phyloP scores from a whole-genome alignment of 1,140 invertebrate genomes.

The Nylanderia fulva region DNA sequence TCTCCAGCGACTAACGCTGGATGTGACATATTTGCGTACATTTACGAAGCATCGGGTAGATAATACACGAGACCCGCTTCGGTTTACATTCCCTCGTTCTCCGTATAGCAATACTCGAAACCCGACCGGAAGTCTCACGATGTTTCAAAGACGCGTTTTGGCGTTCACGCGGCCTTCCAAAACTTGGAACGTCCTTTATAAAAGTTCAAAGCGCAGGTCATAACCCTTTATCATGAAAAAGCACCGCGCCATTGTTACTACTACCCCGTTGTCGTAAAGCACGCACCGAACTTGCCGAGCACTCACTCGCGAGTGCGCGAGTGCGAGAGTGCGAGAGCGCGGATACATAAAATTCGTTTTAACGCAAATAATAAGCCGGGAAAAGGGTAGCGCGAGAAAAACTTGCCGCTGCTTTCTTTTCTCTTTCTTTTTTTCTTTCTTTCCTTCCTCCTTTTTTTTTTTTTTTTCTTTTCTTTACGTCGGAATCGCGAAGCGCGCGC shows the following conservation, averaged over 20 bases:
- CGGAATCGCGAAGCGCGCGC: slow-evolving; percentile 16
- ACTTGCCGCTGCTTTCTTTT: background rate
- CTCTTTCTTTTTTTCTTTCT: background rate
- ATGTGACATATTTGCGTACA: slow-evolving; percentile 54
- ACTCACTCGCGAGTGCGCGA: slow-evolving; percentile 5
- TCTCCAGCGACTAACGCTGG: slow-evolving; percentile 26
- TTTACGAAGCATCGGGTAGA: slow-evolving; percentile 39
- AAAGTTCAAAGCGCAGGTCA: slow-evolving; percentile 47
- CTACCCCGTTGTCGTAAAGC: slow-evolving; percentile 28
- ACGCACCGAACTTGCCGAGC: slow-evolving; percentile 46
- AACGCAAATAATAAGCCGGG: slow-evolving; percentile 55
- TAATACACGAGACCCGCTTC: slow-evolving; percentile 32
- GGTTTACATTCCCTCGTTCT: slow-evolving; percentile 11
- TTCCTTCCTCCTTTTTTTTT: background rate
- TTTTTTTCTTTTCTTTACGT: background rate
- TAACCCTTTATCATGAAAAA: slow-evolving; percentile 55
- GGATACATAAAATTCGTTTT: slow-evolving; percentile 59
- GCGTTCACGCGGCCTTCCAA: background rate
- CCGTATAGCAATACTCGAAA: slow-evolving; percentile 5
- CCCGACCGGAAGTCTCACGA: slow-evolving; percentile 20
- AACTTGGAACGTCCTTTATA: slow-evolving; percentile 54
- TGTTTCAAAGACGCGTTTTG: slow-evolving; percentile 45
- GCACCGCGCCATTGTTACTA: slow-evolving; percentile 53
- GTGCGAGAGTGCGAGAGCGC: slow-evolving; percentile 24
- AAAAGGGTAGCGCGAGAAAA: slow-evolving; percentile 23